Evolutionary conservation across 2,113 vertebrate species (phyloP).

Genomic region (Callaeas wilsoni): DNA sequence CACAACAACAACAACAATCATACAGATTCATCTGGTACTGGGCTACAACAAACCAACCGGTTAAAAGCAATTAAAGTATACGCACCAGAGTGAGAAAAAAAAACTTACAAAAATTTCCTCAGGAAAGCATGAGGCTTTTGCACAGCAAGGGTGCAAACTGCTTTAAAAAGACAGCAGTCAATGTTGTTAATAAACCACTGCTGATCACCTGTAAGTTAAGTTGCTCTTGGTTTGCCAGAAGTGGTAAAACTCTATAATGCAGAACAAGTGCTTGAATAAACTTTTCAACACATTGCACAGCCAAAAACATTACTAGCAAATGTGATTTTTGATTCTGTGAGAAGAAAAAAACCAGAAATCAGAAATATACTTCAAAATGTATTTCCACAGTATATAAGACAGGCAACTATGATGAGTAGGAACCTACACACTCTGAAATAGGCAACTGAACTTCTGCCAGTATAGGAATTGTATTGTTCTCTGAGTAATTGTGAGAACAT

Average conservation of each 20-base stretch:
- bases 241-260: background rate
- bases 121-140: background rate
- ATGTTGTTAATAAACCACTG: background rate
- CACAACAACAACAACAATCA: slow-evolving; percentile 13
- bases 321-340: background rate
- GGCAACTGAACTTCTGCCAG: background rate
- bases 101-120: background rate
- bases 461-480: background rate
- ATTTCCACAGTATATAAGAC: background rate
- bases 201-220: background rate
- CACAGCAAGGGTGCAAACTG: background rate
- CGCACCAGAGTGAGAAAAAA: background rate
- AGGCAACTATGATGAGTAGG: background rate
- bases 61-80: background rate
- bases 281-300: background rate
- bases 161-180: background rate
- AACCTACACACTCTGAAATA: background rate
- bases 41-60: background rate
- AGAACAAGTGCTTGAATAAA: background rate
- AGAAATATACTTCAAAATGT: background rate
- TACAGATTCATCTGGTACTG: background rate
- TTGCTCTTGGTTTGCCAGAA: background rate
- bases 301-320: background rate
- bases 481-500: background rate
- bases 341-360: background rate